Base-by-base conservation (phyloP, 2,797 vertebrate genomes). In the Carcharodon carcharias region DNA sequence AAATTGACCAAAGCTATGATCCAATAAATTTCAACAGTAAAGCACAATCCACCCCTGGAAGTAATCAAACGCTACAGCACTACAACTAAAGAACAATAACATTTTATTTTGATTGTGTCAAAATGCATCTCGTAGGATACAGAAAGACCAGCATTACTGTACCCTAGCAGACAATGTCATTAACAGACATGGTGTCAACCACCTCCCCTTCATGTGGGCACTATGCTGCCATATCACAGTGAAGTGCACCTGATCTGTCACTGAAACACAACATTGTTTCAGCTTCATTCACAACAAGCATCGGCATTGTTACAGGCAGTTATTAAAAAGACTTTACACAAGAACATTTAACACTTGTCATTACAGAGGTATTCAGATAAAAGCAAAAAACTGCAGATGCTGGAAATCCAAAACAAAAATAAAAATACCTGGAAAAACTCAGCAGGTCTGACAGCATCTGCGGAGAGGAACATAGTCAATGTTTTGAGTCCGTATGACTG, bases 301-400 rank as follows among this genome's bases (percentile, higher is more conserved):
- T 40, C 4, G 67, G 9, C 35, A 92, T 92, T 61, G 6, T 65
- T 92, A 40, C 18, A 40, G 61, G 26, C 63, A 61, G 11, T 12
- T 28, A n/a, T 58, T 93, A 50, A 50, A 85, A 50, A 85, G 26
- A 45, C 40, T 67, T 45, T 40, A 63, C 35, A 65, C 89, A 65
- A 92, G 7, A 92, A n/a, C 89, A 91, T 61, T 61, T 92, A 65
- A 92, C 61, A 67, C 18, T 65, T 26, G 26, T 56, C 69, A 77
- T 40, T 96, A n/a, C 58, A 63, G n/a, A 95, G 94, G 94, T 95
- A 95, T 40, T 96, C 50, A 58, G 3, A 58, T 50, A 50, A 50
- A 50, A 50, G 45, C 45, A 1, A 50, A 50, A 50, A 50, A 50
- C 45, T 1, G 45, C 45, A 1, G 45, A 50, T 50, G 45, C 45